Evolutionary conservation across 2,797 vertebrate genomes (phyloP).

Genomic region (Tragopan temminckii): DNA sequence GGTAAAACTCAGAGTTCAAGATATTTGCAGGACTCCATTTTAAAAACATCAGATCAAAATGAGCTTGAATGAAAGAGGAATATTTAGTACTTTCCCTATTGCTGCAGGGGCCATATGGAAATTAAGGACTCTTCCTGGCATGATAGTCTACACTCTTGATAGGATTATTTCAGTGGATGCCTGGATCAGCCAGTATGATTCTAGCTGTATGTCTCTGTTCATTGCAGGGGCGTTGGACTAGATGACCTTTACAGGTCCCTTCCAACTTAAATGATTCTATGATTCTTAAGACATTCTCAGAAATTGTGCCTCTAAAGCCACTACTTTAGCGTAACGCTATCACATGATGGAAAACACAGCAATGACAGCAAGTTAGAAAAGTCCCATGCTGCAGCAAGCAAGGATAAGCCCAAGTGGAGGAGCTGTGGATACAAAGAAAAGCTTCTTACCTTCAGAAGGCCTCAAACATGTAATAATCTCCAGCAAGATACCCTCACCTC

Average conservation of each 20-base stretch:
- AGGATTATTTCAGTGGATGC: not conserved
- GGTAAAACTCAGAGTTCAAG: conserved; percentile 28
- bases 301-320: conserved; percentile 15
- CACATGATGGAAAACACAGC: no score
- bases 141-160: not conserved
- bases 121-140: not conserved
- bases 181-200: not conserved
- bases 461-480: no score
- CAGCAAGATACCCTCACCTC: no score
- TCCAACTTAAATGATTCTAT: no score
- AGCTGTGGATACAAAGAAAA: no score
- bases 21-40: conserved; percentile 6
- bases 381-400: no score
- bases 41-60: not conserved
- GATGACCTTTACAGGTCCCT: no score
- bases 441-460: no score
- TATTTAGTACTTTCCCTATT: conserved; percentile 14
- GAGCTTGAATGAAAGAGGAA: not conserved
- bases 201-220: not conserved
- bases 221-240: no score
- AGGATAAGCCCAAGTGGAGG: no score
- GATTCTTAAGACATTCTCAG: not conserved
- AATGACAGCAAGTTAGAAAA: no score
- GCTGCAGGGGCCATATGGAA: conserved; percentile 54
- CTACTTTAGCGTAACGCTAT: not conserved